A percentile compares a stretch with the other conserved stretches of the same genome.
Conservation (phyloP, 2,888 invertebrate species). For the Merodon equestris region DNA sequence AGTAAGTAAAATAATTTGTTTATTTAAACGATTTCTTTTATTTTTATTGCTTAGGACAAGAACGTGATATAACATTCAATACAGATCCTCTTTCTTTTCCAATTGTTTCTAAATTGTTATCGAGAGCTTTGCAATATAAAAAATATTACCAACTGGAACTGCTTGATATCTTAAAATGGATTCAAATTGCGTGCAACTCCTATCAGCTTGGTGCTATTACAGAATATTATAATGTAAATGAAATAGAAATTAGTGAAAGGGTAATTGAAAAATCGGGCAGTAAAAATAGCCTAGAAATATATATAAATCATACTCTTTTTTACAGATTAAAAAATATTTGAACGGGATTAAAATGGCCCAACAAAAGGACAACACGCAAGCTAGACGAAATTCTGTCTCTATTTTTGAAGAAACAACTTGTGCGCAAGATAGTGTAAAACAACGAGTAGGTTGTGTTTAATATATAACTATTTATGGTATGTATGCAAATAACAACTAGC, state of each 20-base stretch:
- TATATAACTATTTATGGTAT: not conserved
- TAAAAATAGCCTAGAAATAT: no score
- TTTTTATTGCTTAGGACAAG: conserved; percentile 9
- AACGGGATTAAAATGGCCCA: conserved; percentile 11
- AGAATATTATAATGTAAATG: conserved; percentile 48
- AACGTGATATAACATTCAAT: not conserved
- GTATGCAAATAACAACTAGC: no score
- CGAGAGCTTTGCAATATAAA: conserved; percentile 71
- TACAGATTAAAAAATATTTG: conserved; percentile 39
- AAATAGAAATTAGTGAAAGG: conserved; percentile 72
- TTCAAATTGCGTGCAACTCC: conserved; percentile 73
- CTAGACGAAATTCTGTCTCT: conserved; percentile 75
- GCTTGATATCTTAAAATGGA: conserved; percentile 74
- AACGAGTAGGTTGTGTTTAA: conserved; percentile 25
- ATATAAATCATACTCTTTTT: no score
- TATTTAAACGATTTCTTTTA: not conserved
- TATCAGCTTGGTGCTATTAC: conserved; percentile 72
- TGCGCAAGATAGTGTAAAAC: conserved; percentile 68
- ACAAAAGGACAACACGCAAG: conserved; percentile 30
- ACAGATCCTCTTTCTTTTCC: conserved; percentile 75
- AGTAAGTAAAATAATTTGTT: conserved; percentile 46
- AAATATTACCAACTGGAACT: conserved; percentile 72
- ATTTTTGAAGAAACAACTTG: conserved; percentile 75
- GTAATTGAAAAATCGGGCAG: conserved; percentile 40
- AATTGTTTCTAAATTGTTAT: conserved; percentile 74